Conservation (phyloP, 2,888 invertebrate genomes). For the Halocaridina rubra region DNA sequence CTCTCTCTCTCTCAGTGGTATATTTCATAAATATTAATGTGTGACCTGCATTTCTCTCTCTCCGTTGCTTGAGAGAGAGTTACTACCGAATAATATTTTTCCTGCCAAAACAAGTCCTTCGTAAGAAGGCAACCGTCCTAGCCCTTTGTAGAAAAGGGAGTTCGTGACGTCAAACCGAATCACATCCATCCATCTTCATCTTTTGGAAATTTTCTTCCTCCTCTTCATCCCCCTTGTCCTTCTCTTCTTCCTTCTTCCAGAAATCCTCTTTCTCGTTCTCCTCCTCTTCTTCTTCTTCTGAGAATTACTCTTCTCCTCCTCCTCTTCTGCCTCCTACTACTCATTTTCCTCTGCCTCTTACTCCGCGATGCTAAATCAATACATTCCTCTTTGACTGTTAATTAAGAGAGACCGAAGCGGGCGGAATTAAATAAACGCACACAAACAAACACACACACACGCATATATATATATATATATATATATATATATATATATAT, state of each 20-base stretch:
- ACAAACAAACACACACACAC: too few species aligned
- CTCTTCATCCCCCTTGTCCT: not conserved
- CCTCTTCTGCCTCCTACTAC: not conserved
- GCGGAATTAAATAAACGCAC: too few species aligned
- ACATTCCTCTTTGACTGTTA: slow-evolving; percentile 4
- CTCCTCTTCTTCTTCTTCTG: not conserved
- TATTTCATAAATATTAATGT: not conserved
- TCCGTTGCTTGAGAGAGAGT: too few species aligned
- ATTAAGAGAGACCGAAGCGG: too few species aligned
- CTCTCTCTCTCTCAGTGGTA: slow-evolving; percentile 8
- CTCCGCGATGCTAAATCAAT: not conserved
- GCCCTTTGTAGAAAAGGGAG: too few species aligned
- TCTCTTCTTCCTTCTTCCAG: not conserved
- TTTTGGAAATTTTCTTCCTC: not conserved
- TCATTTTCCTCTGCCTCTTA: not conserved
- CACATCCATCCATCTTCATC: not conserved
- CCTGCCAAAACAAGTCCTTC: too few species aligned
- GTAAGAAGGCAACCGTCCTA: too few species aligned
- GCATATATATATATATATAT: too few species aligned
- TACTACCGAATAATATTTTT: too few species aligned
- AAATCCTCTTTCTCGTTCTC: not conserved
- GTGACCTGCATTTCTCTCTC: not conserved
- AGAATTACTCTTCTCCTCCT: not conserved
- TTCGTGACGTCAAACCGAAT: too few species aligned
- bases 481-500: too few species aligned